These are phyloP conservation scores for Sycophila sp. DNA, from an alignment of 1,140 invertebrate species.

Conservation along the genomic window DNA sequence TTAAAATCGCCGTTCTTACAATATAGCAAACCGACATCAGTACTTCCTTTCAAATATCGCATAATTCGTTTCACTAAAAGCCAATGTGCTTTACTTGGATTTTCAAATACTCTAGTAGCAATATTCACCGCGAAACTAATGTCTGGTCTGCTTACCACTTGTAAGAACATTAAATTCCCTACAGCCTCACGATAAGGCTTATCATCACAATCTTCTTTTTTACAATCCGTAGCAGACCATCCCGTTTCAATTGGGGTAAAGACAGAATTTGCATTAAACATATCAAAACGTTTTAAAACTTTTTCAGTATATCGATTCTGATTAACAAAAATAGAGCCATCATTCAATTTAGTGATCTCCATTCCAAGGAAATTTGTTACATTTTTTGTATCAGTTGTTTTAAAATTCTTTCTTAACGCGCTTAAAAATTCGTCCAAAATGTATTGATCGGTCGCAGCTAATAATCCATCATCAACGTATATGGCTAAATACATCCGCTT, in stretches of 20 bases:
- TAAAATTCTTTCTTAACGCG: not conserved
- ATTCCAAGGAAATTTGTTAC: constrained; percentile 15
- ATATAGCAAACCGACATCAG: constrained; percentile 37
- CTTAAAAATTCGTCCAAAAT: constrained; percentile 12
- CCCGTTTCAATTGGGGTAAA: not conserved
- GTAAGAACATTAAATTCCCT: constrained; percentile 51
- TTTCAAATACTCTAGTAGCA: constrained; percentile 6
- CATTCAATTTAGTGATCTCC: not conserved
- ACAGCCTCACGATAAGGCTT: constrained; percentile 45
- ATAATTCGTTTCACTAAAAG: constrained; percentile 13
- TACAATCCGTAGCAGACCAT: not conserved
- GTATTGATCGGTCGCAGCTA: constrained; percentile 11
- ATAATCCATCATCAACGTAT: constrained; percentile 38
- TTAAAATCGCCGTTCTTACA: not conserved
- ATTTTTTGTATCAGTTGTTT: not conserved
- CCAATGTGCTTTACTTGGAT: constrained; percentile 8
- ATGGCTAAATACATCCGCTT: not conserved
- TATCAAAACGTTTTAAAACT: constrained; percentile 18
- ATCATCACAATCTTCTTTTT: not conserved
- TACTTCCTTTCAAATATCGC: constrained; percentile 12
- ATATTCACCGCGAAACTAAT: constrained; percentile 36
- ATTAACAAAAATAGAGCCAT: constrained; percentile 26
- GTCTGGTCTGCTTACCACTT: constrained; percentile 52
- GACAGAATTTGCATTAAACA: constrained; percentile 5
- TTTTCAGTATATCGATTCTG: constrained; percentile 31